Percentiles rank a stretch among this genome's conserved stretches.
Conservation (phyloP, 2,888 invertebrate genomes). For the Doris montereyensis region DNA sequence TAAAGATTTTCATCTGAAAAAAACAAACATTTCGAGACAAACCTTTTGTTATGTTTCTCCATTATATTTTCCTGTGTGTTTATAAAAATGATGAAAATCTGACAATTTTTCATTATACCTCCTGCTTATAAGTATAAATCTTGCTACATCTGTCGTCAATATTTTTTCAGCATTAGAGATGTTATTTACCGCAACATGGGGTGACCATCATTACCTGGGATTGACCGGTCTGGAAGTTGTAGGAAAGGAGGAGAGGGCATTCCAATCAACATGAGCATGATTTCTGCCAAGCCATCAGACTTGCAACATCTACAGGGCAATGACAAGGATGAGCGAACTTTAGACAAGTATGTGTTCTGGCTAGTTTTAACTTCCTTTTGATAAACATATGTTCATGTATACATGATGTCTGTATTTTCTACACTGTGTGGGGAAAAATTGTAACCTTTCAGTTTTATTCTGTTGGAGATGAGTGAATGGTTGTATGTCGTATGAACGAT, state of each 20-base stretch:
- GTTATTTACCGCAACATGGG: conserved; percentile 75
- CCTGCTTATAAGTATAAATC: too few species aligned
- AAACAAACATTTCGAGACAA: background rate
- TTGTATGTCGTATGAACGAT: too few species aligned
- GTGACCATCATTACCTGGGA: conserved; percentile 74
- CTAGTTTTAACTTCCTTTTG: too few species aligned
- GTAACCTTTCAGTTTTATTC: too few species aligned
- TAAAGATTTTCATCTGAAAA: background rate
- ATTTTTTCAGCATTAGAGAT: conserved; percentile 67
- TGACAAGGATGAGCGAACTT: conserved; percentile 69
- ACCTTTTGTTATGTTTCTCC: background rate
- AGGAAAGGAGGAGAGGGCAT: conserved; percentile 71
- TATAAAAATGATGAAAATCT: background rate
- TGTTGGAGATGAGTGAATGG: too few species aligned
- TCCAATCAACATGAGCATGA: conserved; percentile 64
- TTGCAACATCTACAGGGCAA: conserved; percentile 67
- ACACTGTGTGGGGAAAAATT: too few species aligned
- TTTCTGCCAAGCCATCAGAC: conserved; percentile 74
- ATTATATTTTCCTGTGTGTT: background rate
- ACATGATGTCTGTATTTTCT: too few species aligned
- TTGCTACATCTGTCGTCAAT: background rate
- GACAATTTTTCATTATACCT: background rate
- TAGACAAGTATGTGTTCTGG: conserved; percentile 73
- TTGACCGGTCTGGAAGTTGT: conserved; percentile 75
- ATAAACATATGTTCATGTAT: too few species aligned